Percentiles rank a stretch among this genome's conserved stretches.
Evolutionary conservation across 1,140 invertebrate species (phyloP).

Genomic region (Cydia splendana): DNA sequence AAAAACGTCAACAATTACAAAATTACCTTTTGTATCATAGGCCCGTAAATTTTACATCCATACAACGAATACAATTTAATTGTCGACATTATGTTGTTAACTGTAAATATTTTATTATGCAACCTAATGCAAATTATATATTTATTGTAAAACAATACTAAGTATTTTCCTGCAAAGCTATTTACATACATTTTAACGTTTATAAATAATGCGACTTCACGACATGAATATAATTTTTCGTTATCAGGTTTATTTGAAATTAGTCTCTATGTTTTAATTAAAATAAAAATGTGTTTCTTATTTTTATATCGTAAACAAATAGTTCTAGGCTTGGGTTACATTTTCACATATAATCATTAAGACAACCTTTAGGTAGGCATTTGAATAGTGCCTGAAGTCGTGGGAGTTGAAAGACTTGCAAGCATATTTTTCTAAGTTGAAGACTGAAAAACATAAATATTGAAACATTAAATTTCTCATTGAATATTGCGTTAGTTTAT

Average conservation of each 20-base stretch:
- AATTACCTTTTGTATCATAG: constrained; percentile 40
- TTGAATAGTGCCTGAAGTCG: background rate
- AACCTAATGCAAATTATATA: constrained; percentile 8
- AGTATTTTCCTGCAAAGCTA: constrained; percentile 37
- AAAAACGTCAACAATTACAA: constrained; percentile 55
- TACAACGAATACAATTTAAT: constrained; percentile 22
- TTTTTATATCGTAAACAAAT: no score
- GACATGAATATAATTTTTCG: constrained; percentile 32
- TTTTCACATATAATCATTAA: background rate
- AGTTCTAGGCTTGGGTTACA: background rate
- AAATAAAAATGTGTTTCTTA: no score
- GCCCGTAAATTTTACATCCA: constrained; percentile 45
- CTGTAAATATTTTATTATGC: constrained; percentile 35
- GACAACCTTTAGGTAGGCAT: background rate
- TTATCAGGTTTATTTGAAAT: background rate
- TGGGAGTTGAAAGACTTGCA: background rate
- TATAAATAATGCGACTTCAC: constrained; percentile 43
- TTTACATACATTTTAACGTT: constrained; percentile 42
- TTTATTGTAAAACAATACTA: constrained; percentile 12
- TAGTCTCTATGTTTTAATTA: no score
- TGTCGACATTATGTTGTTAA: background rate
- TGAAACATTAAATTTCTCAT: background rate
- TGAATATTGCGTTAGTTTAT: background rate
- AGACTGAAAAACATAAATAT: background rate
- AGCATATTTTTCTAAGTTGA: background rate